These are phyloP conservation scores for Apocheima hispidaria DNA, from an alignment of 2,888 invertebrate species.

Conservation along the genomic window DNA sequence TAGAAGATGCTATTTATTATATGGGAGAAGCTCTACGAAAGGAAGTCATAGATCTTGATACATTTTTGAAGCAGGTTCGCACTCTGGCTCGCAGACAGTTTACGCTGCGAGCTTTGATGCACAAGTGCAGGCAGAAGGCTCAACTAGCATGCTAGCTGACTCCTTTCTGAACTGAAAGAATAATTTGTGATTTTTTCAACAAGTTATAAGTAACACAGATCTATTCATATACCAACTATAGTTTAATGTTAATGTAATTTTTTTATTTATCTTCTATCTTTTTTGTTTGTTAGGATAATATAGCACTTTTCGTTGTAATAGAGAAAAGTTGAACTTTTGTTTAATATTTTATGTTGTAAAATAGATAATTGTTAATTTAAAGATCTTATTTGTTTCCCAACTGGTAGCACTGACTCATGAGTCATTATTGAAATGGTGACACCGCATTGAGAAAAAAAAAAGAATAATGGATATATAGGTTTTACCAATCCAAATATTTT, in stretches of 20 bases:
- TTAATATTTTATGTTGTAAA: slow-evolving; percentile 5
- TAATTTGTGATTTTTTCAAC: slow-evolving; percentile 37
- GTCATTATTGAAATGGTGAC: background rate
- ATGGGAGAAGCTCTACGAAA: slow-evolving; percentile 97
- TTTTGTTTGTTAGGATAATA: slow-evolving; percentile 23
- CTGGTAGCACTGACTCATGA: background rate
- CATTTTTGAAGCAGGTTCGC: slow-evolving; percentile 98
- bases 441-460: background rate
- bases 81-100: slow-evolving; percentile 98
- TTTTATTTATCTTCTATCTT: slow-evolving; percentile 24
- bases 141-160: slow-evolving; percentile 91
- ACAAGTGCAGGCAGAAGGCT: slow-evolving; percentile 98
- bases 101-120: slow-evolving; percentile 97
- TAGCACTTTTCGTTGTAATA: slow-evolving; percentile 25
- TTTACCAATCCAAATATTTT: background rate
- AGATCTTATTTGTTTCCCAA: background rate
- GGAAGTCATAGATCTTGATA: slow-evolving; percentile 97
- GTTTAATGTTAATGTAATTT: slow-evolving; percentile 25
- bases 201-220: slow-evolving; percentile 25
- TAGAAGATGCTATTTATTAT: slow-evolving; percentile 99
- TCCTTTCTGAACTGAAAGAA: slow-evolving; percentile 17
- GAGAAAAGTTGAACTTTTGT: slow-evolving; percentile 7
- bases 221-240: slow-evolving; percentile 27
- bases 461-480: background rate
- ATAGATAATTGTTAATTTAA: background rate